phyloP scores from a whole-genome alignment of 2,113 vertebrate species.

The Manacus vitellinus region DNA sequence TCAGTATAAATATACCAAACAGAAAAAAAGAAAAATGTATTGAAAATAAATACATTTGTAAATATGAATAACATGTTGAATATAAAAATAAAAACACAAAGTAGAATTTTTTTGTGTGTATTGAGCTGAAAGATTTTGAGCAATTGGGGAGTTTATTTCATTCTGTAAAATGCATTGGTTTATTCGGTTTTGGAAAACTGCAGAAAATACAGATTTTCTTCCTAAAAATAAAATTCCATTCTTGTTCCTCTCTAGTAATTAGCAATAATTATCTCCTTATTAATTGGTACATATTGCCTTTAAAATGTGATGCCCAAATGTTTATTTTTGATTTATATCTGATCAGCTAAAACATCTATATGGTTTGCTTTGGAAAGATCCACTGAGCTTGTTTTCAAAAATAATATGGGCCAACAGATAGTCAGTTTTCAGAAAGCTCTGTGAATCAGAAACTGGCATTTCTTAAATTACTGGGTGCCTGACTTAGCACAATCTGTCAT shows the following conservation, averaged over 20 bases:
- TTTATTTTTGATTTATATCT: neutral
- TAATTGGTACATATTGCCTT: neutral
- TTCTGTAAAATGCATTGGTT: neutral
- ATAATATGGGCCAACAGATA: neutral
- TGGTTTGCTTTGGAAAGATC: neutral
- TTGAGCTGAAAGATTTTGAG: neutral
- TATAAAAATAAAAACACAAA: neutral
- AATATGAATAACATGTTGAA: neutral
- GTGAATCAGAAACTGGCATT: slow-evolving; percentile 19
- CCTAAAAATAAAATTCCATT: neutral
- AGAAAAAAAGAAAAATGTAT: neutral
- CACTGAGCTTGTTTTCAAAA: neutral
- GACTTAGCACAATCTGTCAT: slow-evolving; percentile 37
- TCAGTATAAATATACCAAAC: neutral
- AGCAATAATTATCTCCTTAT: neutral
- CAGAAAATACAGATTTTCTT: neutral
- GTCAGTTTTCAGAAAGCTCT: neutral
- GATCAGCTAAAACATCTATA: neutral
- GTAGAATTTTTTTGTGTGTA: neutral
- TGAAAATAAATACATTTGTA: neutral
- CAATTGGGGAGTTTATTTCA: neutral
- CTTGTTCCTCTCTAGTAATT: neutral
- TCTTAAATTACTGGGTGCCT: neutral
- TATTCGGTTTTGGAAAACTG: neutral
- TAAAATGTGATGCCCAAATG: neutral